Percentiles rank a stretch among this genome's conserved stretches.
Conservation (phyloP, 2,113 vertebrate genomes). For the Heloderma charlesbogerti region DNA sequence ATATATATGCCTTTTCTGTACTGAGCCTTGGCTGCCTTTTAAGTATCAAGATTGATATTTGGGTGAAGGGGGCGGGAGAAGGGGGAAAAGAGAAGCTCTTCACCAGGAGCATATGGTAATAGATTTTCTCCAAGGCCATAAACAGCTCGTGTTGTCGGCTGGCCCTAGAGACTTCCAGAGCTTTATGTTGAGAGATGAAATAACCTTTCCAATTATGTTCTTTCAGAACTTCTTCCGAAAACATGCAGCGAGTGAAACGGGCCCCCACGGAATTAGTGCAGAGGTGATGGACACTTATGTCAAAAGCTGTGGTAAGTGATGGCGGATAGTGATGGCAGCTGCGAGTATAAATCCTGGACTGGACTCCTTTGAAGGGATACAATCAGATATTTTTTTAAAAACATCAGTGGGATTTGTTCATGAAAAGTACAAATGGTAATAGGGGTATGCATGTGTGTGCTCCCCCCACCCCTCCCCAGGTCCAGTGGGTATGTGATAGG, state of each 20-base stretch:
- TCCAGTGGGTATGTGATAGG: no score
- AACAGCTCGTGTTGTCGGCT: background rate
- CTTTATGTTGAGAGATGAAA: background rate
- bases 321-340: background rate
- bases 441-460: no score
- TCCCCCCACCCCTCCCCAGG: no score
- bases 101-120: background rate
- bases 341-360: background rate
- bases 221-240: conserved; percentile 96
- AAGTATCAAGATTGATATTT: conserved; percentile 18
- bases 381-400: no score
- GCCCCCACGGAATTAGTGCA: conserved; percentile 94
- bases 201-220: conserved; percentile 37
- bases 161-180: background rate
- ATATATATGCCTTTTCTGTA: background rate
- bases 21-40: background rate
- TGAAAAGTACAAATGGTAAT: no score
- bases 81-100: background rate
- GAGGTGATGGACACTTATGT: conserved; percentile 99
- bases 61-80: background rate
- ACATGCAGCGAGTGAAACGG: conserved; percentile 94
- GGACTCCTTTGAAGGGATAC: background rate
- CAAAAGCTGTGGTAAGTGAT: conserved; percentile 93
- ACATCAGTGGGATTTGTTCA: background rate
- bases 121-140: conserved; percentile 15